These are phyloP conservation scores for Jaculus jaculus DNA, from an alignment of 2,113 vertebrate genomes.

Conservation along the genomic window DNA sequence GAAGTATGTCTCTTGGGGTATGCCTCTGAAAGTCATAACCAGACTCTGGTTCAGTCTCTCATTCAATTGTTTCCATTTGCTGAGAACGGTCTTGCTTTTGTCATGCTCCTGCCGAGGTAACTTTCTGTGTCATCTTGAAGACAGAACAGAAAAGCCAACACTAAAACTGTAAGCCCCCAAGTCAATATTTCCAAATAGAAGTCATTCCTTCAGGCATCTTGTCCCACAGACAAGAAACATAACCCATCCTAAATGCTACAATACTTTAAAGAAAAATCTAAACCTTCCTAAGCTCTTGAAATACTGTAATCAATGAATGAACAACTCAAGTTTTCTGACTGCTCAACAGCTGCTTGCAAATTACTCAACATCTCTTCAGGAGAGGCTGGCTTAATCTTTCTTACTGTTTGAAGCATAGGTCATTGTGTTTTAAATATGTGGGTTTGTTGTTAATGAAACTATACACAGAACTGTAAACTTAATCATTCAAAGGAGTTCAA, in stretches of 20 bases:
- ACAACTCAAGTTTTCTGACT: neutral
- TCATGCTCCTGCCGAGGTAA: accelerated
- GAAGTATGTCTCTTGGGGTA: neutral
- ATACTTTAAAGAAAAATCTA: neutral
- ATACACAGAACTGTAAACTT: conserved; percentile 9
- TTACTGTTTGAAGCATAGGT: conserved; percentile 3
- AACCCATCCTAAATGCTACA: neutral
- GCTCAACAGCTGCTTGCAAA: conserved; percentile 37
- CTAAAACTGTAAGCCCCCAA: neutral
- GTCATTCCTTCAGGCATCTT: neutral
- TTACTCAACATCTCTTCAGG: neutral
- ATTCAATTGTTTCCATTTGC: neutral
- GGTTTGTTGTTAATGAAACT: conserved; percentile 9
- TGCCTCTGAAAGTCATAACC: neutral
- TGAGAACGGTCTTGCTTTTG: neutral
- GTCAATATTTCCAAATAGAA: too few relatives aligned
- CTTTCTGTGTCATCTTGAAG: neutral
- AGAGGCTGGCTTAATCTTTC: conserved; percentile 7
- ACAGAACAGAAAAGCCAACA: neutral
- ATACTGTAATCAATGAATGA: neutral
- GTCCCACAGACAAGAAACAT: neutral
- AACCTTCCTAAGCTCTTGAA: neutral
- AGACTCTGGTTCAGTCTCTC: neutral
- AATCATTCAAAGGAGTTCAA: conserved; percentile 53
- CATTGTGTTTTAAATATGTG: conserved; percentile 32